A percentile compares a stretch with the other conserved stretches of the same genome.
Evolutionary conservation across 2,888 invertebrate species (phyloP).

Genomic region (Slavum lentiscoides): DNA sequence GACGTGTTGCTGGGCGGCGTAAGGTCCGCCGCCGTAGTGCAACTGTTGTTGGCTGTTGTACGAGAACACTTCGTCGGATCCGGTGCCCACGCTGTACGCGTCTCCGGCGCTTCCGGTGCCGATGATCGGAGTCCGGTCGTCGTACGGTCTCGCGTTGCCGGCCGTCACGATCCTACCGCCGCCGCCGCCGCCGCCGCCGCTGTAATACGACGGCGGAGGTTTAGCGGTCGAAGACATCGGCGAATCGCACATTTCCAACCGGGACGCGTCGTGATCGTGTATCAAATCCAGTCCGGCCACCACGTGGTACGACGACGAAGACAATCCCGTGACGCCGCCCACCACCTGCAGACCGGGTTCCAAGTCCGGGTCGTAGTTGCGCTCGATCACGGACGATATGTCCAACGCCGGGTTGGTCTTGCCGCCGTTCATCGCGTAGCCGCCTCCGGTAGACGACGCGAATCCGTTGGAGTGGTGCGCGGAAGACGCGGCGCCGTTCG

Average conservation of each 20-base stretch:
- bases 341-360: constrained; percentile 17
- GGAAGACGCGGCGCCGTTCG: background rate
- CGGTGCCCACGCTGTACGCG: constrained; percentile 54
- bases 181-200: constrained; percentile 75
- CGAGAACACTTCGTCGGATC: constrained; percentile 61
- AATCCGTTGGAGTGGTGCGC: background rate
- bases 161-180: constrained; percentile 25
- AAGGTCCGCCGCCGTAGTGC: constrained; percentile 20
- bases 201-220: constrained; percentile 81
- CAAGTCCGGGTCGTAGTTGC: constrained; percentile 45
- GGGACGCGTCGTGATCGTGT: constrained; percentile 48
- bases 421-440: constrained; percentile 64
- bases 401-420: constrained; percentile 65
- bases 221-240: constrained; percentile 66
- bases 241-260: constrained; percentile 49
- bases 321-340: no score
- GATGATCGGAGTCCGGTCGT: constrained; percentile 65
- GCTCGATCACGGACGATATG: constrained; percentile 47
- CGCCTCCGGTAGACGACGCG: background rate
- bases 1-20: constrained; percentile 38
- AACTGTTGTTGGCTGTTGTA: constrained; percentile 56
- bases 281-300: constrained; percentile 37
- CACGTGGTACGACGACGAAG: constrained; percentile 33
- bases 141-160: constrained; percentile 60
- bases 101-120: constrained; percentile 43